Evolutionary conservation across 2,797 vertebrate species (phyloP), one percentile per base, ranked within the genome.

Genomic region (Tokudaia muenninki): DNA sequence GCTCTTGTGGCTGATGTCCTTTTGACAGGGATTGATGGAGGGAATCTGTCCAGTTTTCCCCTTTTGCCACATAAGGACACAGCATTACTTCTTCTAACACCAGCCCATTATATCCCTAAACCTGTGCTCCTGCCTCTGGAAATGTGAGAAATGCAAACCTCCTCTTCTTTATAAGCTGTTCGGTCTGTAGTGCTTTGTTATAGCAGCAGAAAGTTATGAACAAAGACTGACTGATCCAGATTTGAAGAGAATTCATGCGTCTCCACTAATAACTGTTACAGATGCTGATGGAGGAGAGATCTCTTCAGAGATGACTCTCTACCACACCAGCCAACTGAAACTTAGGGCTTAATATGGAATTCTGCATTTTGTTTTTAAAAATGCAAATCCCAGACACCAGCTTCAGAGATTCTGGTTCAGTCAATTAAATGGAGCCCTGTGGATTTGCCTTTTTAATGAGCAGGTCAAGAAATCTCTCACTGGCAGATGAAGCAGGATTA

Each of bases 401-500:
- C 31, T 26, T 63, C 63, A 91, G 50, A 90, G 79, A 97, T 50
- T 91, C 44, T 87, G 61, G 95, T 65, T 63, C 50, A 74, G 2
- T 19, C n/a, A 22, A 16, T 41, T 78, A 37, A 83, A 90, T 31
- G 24, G 9, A 86, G 10, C 31, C 80, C 31, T 37, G 75, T 29
- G 11, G 34, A 50, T 55, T 57, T 91, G 50, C 16, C 50, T 92
- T 97, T 95, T 80, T 50, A 95, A 94, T 13, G 74, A 81, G 26
- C 67, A 79, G 22, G 21, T 10, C 14, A 86, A 87, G 55, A 92
- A 94, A 74, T 94, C 83, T 91, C 59, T 81, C 67, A 75, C 17
- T 70, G 29, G 78, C 37, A 88, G n/a, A 41, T 34, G 67, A 88
- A 79, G 22, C 34, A 52, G 37, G 65, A 37, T 3, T 16, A 10